Evolutionary conservation across 2,797 vertebrate genomes (phyloP).

Genomic region (Apogon hyalosoma): DNA sequence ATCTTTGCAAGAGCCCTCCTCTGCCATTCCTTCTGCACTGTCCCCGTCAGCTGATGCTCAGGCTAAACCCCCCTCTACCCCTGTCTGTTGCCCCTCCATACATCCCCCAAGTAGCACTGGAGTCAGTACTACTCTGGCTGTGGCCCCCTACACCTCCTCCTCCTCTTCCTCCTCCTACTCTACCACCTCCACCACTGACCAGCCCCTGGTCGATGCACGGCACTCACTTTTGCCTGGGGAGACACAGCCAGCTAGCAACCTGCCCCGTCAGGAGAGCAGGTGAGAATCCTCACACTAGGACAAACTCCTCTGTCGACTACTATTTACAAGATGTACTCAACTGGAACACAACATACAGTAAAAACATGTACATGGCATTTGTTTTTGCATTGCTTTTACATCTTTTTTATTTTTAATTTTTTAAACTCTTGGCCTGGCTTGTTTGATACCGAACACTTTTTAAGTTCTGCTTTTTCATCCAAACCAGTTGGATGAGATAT

Average conservation of each 20-base stretch:
- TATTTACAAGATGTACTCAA: constrained; percentile 32
- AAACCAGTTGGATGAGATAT: constrained; percentile 59
- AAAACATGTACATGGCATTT: constrained; percentile 9
- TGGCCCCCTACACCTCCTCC: constrained; percentile 63
- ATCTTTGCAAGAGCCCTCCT: constrained; percentile 75
- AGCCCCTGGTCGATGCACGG: constrained; percentile 85
- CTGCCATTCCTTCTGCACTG: constrained; percentile 80
- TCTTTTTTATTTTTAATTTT: constrained; percentile 34
- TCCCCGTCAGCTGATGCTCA: constrained; percentile 72
- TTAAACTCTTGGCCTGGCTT: constrained; percentile 41
- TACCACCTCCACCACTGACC: constrained; percentile 81
- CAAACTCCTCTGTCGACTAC: constrained; percentile 19
- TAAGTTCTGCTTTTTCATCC: constrained; percentile 54
- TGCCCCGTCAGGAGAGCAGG: constrained; percentile 90
- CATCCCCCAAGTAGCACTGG: constrained; percentile 71
- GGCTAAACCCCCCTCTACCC: constrained; percentile 53
- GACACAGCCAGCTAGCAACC: constrained; percentile 90
- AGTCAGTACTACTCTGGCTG: constrained; percentile 63
- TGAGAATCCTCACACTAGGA: constrained; percentile 86
- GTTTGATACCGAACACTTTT: constrained; percentile 46
- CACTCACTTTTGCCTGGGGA: constrained; percentile 93
- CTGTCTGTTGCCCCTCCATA: constrained; percentile 72
- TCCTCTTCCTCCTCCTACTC: constrained; percentile 56
- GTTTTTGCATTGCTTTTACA: constrained; percentile 5
- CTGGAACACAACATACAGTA: constrained; percentile 9